Base-by-base conservation (phyloP, 1,140 invertebrate species). In the Drosophila parabipectinata region DNA sequence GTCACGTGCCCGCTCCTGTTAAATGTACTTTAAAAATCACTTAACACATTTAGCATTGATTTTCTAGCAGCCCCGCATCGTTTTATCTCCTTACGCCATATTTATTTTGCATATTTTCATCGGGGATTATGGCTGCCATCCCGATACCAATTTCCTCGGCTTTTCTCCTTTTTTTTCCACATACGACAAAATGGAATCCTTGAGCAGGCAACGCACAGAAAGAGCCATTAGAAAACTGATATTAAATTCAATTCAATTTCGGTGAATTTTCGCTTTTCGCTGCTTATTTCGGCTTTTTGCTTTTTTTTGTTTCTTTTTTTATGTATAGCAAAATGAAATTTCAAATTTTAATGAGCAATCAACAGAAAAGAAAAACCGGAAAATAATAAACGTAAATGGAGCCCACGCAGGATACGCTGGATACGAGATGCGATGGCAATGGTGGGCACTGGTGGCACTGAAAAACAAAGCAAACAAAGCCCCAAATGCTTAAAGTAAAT, bases 21-120 rank as follows among this genome's bases (percentile, higher is more conserved):
- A 77, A 85, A 84, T 85, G 81, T 85, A 85, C 81, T 85, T 87
- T 85, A 87, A 85, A 85, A 87, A 87, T 85, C 81, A 85, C 82
- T 85, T 85, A 87, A 85, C 81, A 77, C 61, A 66, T 81, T 85
- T 85, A 87, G 60, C 82, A 75, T 87, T 87, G 81, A 87, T 83
- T 83, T 83, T 60, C 50, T 75, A 75, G 55, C 26, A 58, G 37
- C 56, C 10, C 10, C 4, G 58, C 53, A 44, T 6, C 81, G 75
- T 85, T 85, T 87, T 85, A 87, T 87, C 82, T 85, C 28, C 63
- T 67, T 59, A 59, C 61, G 71, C 64, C 76, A 68, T 80, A 85
- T 85, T 80, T 74, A 79, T 61, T 85, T 85, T 64, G 81, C 81
- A 85, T 85, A 85, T 74, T 85, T 34, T 74, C 79, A 61, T 66